A percentile compares a stretch with the other conserved stretches of the same genome.
phyloP scores from a whole-genome alignment of 2,113 vertebrate genomes.

The Casuarius casuarius region DNA sequence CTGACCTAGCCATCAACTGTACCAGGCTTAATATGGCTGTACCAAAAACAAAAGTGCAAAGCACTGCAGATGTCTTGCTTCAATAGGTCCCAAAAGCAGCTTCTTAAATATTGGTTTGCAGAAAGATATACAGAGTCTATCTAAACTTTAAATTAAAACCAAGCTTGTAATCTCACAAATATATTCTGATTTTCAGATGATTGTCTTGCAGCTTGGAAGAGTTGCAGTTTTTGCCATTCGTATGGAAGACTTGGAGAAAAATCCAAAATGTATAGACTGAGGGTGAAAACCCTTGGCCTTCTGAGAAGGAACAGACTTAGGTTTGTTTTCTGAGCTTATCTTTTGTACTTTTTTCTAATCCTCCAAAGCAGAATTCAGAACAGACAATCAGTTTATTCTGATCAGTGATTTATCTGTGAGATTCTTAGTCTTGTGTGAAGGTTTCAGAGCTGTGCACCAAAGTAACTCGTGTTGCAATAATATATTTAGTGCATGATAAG shows the following conservation, averaged over 20 bases:
- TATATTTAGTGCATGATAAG: slow-evolving; percentile 53
- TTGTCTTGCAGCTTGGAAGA: neutral
- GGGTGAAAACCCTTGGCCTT: neutral
- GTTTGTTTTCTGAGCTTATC: slow-evolving; percentile 42
- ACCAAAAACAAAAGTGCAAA: slow-evolving; percentile 42
- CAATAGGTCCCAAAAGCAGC: slow-evolving; percentile 3
- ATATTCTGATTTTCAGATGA: neutral
- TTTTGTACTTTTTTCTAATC: neutral
- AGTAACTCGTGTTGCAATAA: slow-evolving; percentile 50
- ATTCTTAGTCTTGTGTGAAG: neutral
- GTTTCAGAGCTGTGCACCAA: slow-evolving; percentile 21
- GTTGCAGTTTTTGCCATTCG: neutral
- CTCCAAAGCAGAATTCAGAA: slow-evolving; percentile 24
- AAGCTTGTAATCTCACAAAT: neutral
- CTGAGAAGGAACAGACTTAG: slow-evolving; percentile 38
- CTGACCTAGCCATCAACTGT: neutral
- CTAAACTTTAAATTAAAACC: neutral
- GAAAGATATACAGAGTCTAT: neutral
- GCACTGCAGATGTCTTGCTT: slow-evolving; percentile 14
- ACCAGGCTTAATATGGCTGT: neutral
- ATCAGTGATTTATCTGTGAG: slow-evolving; percentile 60
- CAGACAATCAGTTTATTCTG: slow-evolving; percentile 43
- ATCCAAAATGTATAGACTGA: neutral
- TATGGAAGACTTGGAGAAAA: neutral
- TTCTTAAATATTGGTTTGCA: neutral